A percentile compares a stretch with the other conserved stretches of the same genome.
phyloP scores from a whole-genome alignment of 2,888 invertebrate species.

The Micropterix aruncella region DNA sequence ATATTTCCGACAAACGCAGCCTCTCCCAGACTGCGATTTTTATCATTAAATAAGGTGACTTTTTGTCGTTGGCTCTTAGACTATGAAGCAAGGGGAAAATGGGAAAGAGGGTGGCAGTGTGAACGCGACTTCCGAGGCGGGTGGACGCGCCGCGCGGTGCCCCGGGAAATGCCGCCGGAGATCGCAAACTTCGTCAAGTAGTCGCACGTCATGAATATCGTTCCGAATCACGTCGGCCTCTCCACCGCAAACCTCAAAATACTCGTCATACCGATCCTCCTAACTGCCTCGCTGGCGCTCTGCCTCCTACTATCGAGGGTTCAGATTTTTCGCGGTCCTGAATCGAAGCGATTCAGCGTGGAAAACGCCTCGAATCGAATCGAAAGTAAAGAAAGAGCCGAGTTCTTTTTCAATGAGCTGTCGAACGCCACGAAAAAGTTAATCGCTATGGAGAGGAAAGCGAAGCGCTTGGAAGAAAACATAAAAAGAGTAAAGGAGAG shows the following conservation, averaged over 20 bases:
- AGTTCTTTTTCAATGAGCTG: neutral
- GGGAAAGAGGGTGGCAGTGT: too few relatives aligned
- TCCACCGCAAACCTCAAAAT: neutral
- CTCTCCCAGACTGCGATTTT: too few relatives aligned
- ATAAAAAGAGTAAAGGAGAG: constrained; percentile 41
- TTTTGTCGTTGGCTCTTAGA: too few relatives aligned
- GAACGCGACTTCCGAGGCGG: too few relatives aligned
- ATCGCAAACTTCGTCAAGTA: too few relatives aligned
- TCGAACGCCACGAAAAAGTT: constrained; percentile 39
- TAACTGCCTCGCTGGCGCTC: neutral
- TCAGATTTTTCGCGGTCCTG: neutral
- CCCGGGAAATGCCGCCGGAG: too few relatives aligned
- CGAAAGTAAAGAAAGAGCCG: neutral
- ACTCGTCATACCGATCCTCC: neutral
- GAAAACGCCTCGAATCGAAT: neutral
- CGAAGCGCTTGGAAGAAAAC: constrained; percentile 39
- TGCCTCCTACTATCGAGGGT: neutral
- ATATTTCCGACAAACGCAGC: too few relatives aligned
- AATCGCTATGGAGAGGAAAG: constrained; percentile 44
- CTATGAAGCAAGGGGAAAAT: too few relatives aligned
- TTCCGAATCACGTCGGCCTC: neutral
- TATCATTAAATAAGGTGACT: too few relatives aligned
- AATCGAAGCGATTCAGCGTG: neutral
- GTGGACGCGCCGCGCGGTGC: too few relatives aligned
- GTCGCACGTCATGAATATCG: neutral